Base-by-base conservation (phyloP, 2,888 invertebrate species). In the Sinohyriopsis cumingii region DNA sequence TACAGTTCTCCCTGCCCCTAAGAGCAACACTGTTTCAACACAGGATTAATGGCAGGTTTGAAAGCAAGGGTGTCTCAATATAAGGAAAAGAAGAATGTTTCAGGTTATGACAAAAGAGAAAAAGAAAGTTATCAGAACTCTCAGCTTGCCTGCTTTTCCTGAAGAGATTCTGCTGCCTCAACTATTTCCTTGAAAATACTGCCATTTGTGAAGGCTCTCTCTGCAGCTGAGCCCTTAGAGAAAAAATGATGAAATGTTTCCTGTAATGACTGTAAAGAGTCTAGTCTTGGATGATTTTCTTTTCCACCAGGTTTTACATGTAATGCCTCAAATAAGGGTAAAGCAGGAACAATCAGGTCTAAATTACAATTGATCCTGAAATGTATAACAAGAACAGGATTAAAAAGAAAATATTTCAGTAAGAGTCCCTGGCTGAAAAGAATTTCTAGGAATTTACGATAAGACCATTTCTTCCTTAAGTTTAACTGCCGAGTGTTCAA, bases 261-360 rank as follows among this genome's bases (percentile, higher is more conserved):
- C 72, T 89, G 87, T 25, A 91, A 82, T 69, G 91, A 86, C 9
- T 84, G 77, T n/a, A 91, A 66, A 9, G 81, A 76, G 54, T 78
- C 66, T 22, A 90, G 72, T 20, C 78, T 66, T 63, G 83, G 82
- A 61, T 87, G 86, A 69, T 90, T 84, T 15, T 74, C 69, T 24
- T 79, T 78, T 5, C 81, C 73, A 2, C 84, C 82, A 15, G 89
- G 86, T 9, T 83, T 78, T 9, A 88, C 72, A 65, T 86, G 85
- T 28, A 91, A 76, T 19, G 86, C 76, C 55, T 87, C 82, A 54
- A 91, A 77, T 5, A 91, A 75, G 4, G 80, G 84, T 4, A 88
- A 85, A 18, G 89, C 91, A n/a, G 87, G 83, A 1, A 91, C 89
- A 71, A 91, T 90, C 55, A 91, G 82, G 77, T 91, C 91, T 19